Evolutionary conservation across 2,113 vertebrate genomes (phyloP), one percentile per base, ranked within the genome.

Genomic region (Zapornia atra): DNA sequence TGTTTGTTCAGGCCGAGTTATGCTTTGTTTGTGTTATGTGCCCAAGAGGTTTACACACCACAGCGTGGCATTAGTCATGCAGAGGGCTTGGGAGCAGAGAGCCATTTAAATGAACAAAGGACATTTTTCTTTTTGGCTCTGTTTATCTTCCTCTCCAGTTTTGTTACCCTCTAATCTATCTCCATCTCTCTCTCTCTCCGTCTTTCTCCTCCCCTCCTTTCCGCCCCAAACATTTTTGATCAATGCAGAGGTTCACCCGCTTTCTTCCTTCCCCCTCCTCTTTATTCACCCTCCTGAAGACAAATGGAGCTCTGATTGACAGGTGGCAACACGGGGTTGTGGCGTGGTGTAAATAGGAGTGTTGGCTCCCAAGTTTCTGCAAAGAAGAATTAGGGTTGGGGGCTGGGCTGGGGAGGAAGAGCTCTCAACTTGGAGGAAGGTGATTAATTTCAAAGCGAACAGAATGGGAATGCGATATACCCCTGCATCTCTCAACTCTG

Each of bases 1-100:
- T 96, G 91, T 97, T 97, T 97, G 92, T 91, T 83, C 90, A 97
- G 95, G 95, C 97, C 96, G 18, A 98, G 94, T 97, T 97, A 97
- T 79, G 93, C 93, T 97, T 96, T 97, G 92, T 97, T 97, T 97
- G 82, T 97, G 92, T 86, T 97, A 93, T 96, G 95, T 95, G 94
- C 92, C 94, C 88, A 92, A 88, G 96, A 96, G 88, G 90, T 98
- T 97, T 97, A 86, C 86, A 88, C 56, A 96, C 82, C 80, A 88
- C 64, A 51, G 51, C 20, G 14, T 97, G 94, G 96, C 96, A 94
- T 97, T 95, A 95, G 91, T 96, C 96, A 96, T 65, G 57, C 94
- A 70, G 78, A 96, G 92, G 91, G 69, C 82, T 87, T 90, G 90
- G 92, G 90, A 97, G 71, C 84, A 93, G 91, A 97, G 79, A 95